Conservation (phyloP, 2,113 vertebrate genomes). For the Chroicocephalus ridibundus region DNA sequence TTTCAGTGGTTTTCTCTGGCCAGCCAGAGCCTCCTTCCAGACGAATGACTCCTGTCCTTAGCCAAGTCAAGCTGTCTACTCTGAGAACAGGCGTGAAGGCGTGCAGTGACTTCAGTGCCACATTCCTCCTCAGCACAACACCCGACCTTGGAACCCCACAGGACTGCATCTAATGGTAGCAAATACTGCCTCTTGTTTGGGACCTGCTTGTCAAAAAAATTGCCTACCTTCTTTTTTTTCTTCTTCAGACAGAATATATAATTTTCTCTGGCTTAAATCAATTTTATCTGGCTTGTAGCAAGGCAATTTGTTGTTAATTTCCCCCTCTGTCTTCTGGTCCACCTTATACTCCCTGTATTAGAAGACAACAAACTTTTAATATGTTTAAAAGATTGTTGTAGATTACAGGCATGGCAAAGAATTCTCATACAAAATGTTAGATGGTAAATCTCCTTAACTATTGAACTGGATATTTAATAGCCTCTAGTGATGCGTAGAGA, state of each 20-base stretch:
- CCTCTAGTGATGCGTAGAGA: background rate
- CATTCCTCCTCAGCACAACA: background rate
- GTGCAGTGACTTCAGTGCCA: background rate
- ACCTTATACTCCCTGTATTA: background rate
- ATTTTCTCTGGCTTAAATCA: background rate
- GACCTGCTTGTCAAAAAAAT: background rate
- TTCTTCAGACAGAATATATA: background rate
- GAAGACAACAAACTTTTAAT: background rate
- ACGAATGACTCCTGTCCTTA: background rate
- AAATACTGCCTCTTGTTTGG: background rate
- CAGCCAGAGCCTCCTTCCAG: background rate
- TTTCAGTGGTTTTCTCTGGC: background rate
- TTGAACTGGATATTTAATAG: conserved; percentile 7
- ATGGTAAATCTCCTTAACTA: conserved; percentile 15
- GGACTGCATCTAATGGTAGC: background rate
- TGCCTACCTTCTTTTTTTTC: accelerated
- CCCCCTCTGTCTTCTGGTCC: background rate
- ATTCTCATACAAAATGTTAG: background rate
- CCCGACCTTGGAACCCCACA: background rate
- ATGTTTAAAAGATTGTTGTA: background rate
- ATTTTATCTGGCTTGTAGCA: background rate
- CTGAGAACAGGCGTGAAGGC: background rate
- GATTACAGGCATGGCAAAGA: background rate
- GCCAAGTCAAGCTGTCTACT: background rate
- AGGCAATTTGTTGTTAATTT: background rate